Evolutionary conservation across 2,797 vertebrate species (phyloP).

Genomic region (Peromyscus eremicus): DNA sequence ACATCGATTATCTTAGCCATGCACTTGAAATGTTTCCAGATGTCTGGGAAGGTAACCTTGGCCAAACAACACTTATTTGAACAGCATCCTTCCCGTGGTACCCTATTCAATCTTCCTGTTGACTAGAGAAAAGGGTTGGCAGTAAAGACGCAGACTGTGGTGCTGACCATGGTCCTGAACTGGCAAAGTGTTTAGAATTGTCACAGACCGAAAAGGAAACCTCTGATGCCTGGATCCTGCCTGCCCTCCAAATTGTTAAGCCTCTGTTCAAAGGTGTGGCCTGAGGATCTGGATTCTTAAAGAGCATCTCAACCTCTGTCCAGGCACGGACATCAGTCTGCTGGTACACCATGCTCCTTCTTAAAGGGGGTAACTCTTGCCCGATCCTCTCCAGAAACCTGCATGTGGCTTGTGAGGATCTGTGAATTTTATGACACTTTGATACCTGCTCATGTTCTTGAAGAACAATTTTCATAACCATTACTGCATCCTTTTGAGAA

Average conservation of each 20-base stretch:
- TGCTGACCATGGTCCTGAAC: neutral
- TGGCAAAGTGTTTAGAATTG: neutral
- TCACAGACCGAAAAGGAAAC: neutral
- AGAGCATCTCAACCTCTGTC: neutral
- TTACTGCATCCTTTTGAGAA: slow-evolving; percentile 12
- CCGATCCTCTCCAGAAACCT: neutral
- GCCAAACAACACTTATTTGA: neutral
- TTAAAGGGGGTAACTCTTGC: neutral
- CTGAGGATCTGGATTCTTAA: neutral
- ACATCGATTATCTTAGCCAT: neutral
- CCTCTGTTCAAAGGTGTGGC: neutral
- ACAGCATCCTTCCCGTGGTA: neutral
- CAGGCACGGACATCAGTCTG: too few relatives aligned
- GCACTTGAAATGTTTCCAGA: neutral
- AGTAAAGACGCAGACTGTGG: rapidly evolving
- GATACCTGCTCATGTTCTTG: neutral
- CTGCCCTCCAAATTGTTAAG: neutral
- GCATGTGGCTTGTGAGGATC: neutral
- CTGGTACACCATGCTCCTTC: neutral
- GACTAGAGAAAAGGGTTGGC: neutral
- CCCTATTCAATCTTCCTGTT: neutral
- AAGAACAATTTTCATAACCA: slow-evolving; percentile 7
- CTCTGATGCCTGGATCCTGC: neutral
- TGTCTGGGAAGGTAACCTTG: neutral
- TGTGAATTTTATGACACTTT: neutral